Base-by-base conservation (phyloP, 2,888 invertebrate genomes). In the Drosophila nr. perissopoda region DNA sequence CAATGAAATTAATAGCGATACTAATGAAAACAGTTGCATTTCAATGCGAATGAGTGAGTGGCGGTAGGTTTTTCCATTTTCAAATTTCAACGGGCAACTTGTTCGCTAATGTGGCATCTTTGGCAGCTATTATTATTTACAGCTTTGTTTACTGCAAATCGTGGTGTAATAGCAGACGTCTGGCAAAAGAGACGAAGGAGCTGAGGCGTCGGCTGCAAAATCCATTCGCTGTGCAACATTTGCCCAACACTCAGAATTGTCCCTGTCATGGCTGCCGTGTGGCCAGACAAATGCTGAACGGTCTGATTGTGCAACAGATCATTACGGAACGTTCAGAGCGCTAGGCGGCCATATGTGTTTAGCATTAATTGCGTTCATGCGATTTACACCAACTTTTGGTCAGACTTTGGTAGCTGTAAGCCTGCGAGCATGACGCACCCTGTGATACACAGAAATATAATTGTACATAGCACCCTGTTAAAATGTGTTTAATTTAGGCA, bases 231-330 rank as follows among this genome's bases (percentile, higher is more conserved):
- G 11, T 73, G n/a, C 66, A 56, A 25, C 89, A 85, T 59, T 25
- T 71, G 13, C 73, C 80, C 27, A 74, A 84, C 59, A 21, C 48
- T 11, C 40, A 52, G 3, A 70, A 84, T 18, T 89, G 84, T 34
- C 71, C 64, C 8, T 85, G 84, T 52, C 64, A 71, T 31, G 73
- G 74, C 7, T 84, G 89, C 27, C 58, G 56, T 4, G 58, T 75
- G 40, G 71, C 82, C 38, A 68, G 89, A 21, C 77, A 84, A 61
- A 87, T 79, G 27, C 34, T 82, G n/a, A 79, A 69, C 21, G 62
- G 82, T 1, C 34, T 84, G 31, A 68, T 83, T 29, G 49, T 69
- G 36, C 82, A 79, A 33, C 74, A 76, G 16, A 42, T 73, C 4
- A 46, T 76, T 6, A 33, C 58, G 8, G 63, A 76, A 34, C 57